These are phyloP conservation scores for Phaethon lepturus DNA, from an alignment of 2,113 vertebrate genomes.

Conservation along the genomic window DNA sequence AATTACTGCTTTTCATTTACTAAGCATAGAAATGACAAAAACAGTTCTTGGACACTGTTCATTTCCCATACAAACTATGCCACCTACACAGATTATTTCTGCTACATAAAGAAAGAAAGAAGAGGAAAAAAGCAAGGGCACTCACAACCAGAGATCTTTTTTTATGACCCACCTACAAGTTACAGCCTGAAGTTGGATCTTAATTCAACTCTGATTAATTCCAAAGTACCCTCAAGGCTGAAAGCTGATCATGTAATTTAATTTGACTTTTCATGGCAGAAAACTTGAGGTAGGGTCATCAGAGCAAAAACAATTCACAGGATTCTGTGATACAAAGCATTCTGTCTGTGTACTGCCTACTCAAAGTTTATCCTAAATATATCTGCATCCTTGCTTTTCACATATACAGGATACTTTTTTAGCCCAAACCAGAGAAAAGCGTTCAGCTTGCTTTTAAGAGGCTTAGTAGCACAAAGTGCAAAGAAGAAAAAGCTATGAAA, in stretches of 20 bases:
- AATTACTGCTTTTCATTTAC: neutral
- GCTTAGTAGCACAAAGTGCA: slow-evolving; percentile 1
- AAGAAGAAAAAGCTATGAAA: slow-evolving; percentile 46
- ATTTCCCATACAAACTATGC: neutral
- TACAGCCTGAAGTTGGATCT: neutral
- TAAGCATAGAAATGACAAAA: neutral
- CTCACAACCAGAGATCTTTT: neutral
- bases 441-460: neutral
- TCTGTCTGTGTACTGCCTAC: neutral
- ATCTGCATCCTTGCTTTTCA: neutral
- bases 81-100: neutral
- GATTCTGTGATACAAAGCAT: neutral
- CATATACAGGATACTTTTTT: neutral
- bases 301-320: neutral
- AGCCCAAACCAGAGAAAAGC: neutral
- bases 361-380: neutral
- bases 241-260: neutral
- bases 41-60: neutral
- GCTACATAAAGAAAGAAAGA: neutral
- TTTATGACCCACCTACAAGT: neutral
- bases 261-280: slow-evolving; percentile 12
- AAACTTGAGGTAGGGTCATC: neutral
- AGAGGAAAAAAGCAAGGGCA: neutral
- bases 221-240: neutral
- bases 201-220: neutral